Evolutionary conservation across 2,113 vertebrate species (phyloP), one percentile per base, ranked within the genome.

Genomic region (Telmatochromis sp.): DNA sequence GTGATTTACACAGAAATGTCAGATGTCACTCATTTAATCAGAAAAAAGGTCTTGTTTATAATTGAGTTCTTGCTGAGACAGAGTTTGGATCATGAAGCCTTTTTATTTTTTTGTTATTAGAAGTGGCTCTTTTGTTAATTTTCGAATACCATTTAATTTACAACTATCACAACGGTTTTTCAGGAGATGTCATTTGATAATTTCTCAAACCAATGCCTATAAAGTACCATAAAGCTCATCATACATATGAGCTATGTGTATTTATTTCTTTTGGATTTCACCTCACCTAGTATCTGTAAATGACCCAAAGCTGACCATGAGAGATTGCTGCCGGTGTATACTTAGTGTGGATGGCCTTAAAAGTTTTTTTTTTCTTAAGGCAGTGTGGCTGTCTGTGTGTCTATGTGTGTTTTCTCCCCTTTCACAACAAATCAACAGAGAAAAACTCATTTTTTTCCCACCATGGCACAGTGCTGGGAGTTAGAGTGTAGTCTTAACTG

Each of bases 371-470:
- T 37, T 65, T 71, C 85, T 87, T 6, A 84, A 87, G 88, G 87
- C 89, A 50, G n/a, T 31, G 60, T 90, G 37, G 13, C 37, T 73
- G 19, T 65, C 33, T 68, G 33, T 8, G 17, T 54, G 54, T 75
- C 23, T 75, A 19, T 75, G 82, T 78, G 78, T 86, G 63, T 87
- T 84, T 82, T 40, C 89, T 89, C 11, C 51, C 63, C 80, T 93
- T 90, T 93, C 87, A 92, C 81, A 86, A 88, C 88, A 93, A 91
- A 94, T 94, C 93, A 93, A 86, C 17, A 79, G 80, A 92, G 86
- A 87, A 91, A 93, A 94, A 92, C 42, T 11, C 4, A 71, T 91
- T 89, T 91, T 90, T 75, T 53, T 6, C 31, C 58, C 81, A 87
- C 37, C 23, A 35, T 79, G 87, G 57, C 55, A 83, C 82, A 86